A percentile compares a stretch with the other conserved stretches of the same genome.
These are phyloP conservation scores for Aphelinus certus DNA, from an alignment of 1,140 invertebrate genomes.

Conservation along the genomic window DNA sequence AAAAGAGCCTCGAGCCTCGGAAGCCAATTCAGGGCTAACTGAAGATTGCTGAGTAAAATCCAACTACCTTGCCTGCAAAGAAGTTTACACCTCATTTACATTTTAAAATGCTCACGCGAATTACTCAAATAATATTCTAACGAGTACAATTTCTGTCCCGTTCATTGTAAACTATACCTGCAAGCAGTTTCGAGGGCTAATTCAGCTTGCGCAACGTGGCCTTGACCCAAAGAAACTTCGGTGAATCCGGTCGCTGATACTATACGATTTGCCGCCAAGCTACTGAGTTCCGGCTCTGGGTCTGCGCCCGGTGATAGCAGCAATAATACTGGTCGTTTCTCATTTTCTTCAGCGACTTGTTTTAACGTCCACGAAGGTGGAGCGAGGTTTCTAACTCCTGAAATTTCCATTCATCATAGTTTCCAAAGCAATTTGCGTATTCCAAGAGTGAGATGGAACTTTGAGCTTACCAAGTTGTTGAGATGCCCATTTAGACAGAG, in stretches of 20 bases:
- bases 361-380: slow-evolving; percentile 56
- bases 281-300: slow-evolving; percentile 78
- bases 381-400: slow-evolving; percentile 56
- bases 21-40: slow-evolving; percentile 84
- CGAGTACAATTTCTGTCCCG: no score
- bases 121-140: background rate
- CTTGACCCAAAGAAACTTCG: slow-evolving; percentile 80
- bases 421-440: no score
- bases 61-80: slow-evolving; percentile 72
- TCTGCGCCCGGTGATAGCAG: slow-evolving; percentile 79
- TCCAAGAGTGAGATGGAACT: no score
- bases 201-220: slow-evolving; percentile 70
- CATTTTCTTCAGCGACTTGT: slow-evolving; percentile 60
- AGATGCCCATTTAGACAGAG: slow-evolving; percentile 77
- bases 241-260: slow-evolving; percentile 53
- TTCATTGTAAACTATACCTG: slow-evolving; percentile 49
- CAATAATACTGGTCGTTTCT: slow-evolving; percentile 72
- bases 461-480: slow-evolving; percentile 70
- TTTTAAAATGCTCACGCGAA: background rate
- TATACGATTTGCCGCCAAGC: slow-evolving; percentile 65
- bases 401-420: background rate
- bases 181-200: slow-evolving; percentile 67
- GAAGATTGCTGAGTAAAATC: slow-evolving; percentile 89
- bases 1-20: slow-evolving; percentile 75
- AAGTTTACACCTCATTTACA: background rate